phyloP scores from a whole-genome alignment of 2,888 invertebrate species.

The Odontocerum albicorne region DNA sequence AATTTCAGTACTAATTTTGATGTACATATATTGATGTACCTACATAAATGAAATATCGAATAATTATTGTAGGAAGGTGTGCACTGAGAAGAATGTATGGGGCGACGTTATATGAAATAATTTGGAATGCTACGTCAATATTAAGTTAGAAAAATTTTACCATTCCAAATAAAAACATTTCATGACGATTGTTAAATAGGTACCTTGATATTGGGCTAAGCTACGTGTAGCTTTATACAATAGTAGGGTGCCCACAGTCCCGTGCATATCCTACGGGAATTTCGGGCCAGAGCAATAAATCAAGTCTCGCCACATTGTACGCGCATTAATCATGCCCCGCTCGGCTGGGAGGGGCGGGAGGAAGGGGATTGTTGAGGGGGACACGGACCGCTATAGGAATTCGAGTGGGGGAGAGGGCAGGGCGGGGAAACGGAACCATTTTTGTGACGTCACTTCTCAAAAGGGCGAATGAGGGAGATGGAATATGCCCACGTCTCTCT shows the following conservation, averaged over 20 bases:
- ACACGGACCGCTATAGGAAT: background rate
- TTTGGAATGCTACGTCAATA: too few relatives aligned
- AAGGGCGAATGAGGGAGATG: too few relatives aligned
- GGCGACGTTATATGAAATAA: too few relatives aligned
- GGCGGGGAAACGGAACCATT: slow-evolving; percentile 40
- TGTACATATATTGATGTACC: too few relatives aligned
- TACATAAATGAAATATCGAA: too few relatives aligned
- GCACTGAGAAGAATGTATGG: too few relatives aligned
- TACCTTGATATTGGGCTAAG: slow-evolving; percentile 3
- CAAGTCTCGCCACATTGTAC: slow-evolving; percentile 71
- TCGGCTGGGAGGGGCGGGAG: slow-evolving; percentile 19
- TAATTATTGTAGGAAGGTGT: too few relatives aligned
- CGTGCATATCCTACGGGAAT: slow-evolving; percentile 28
- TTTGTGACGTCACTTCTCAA: slow-evolving; percentile 39
- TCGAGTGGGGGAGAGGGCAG: slow-evolving; percentile 33
- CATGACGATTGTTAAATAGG: background rate
- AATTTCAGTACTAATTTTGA: too few relatives aligned
- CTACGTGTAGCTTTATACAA: background rate
- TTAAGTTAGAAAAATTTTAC: too few relatives aligned
- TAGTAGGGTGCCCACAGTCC: slow-evolving; percentile 11
- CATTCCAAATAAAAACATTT: too few relatives aligned
- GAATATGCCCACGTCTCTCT: too few relatives aligned
- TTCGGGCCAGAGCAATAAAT: slow-evolving; percentile 53
- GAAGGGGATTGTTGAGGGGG: background rate
- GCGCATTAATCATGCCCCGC: slow-evolving; percentile 54